Evolutionary conservation across 2,797 vertebrate species (phyloP), one percentile per base, ranked within the genome.

Genomic region (Triplophysa bombifrons): DNA sequence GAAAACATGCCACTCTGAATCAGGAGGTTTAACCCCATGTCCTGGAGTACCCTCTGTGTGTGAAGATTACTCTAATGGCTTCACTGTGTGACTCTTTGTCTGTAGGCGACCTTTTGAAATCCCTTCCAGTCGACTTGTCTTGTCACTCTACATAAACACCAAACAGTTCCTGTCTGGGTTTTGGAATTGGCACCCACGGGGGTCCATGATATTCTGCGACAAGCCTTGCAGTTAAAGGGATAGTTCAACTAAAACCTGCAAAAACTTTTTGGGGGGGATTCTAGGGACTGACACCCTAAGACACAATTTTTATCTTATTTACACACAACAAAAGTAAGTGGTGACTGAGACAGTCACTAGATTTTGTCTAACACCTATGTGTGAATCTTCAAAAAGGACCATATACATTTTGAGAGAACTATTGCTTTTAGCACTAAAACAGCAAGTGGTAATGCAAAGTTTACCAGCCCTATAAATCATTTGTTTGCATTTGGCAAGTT

Each of bases 1-100:
- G 88, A 87, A 85, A 86, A 89, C 86, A 88, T 81, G 90, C 84
- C 88, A 86, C 69, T 75, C 25, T 65, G 72, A 84, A 90, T 92
- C 89, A 86, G 84, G 56, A 78, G 56, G 50, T 85, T 71, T 72
- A 75, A 73, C 61, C 61, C 75, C 72, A 27, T 73, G 82, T 74
- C 82, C 86, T 64, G 38, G 75, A 78, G 74, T 84, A 72, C 72
- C 82, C 74, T 80, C 70, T 82, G 66, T 80, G 58, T 44, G 72
- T 67, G 65, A 68, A 34, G 63, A 65, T 77, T 72, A 72, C 72
- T 79, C 65, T 48, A 84, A 70, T 44, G 68, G 74, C 75, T 81
- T 77, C 76, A 66, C 61, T 84, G 72, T 64, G 58, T 27, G 76
- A 78, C 66, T 78, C 78, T 80, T 77, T 83, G 61, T 83, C 78